These are phyloP conservation scores for Xiphophorus couchianus DNA, from an alignment of 2,113 vertebrate species.

Conservation along the genomic window DNA sequence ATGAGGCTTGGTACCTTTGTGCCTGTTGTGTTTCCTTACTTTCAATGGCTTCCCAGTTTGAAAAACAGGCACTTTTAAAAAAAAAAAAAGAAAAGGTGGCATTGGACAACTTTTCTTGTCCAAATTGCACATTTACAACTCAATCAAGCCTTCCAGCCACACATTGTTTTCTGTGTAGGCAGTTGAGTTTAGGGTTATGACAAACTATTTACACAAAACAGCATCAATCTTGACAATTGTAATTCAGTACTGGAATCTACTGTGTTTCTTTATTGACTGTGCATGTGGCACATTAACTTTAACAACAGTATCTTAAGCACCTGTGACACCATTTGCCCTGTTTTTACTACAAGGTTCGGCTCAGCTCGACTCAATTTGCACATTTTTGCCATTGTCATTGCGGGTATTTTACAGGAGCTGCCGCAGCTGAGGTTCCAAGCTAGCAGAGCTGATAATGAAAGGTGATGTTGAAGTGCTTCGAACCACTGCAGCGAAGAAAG, in stretches of 20 bases:
- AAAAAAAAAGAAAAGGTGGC: neutral
- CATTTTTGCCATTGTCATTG: neutral
- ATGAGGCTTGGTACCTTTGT: neutral
- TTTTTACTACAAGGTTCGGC: neutral
- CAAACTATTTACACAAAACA: neutral
- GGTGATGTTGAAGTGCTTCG: neutral
- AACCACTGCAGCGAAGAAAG: neutral
- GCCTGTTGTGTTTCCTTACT: neutral
- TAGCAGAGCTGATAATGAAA: constrained; percentile 4
- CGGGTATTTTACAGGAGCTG: neutral
- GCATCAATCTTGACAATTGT: neutral
- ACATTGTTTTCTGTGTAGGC: neutral
- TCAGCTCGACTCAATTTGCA: neutral
- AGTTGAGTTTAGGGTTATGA: too few species aligned
- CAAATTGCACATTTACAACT: neutral
- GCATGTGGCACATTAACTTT: neutral
- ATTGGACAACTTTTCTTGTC: neutral
- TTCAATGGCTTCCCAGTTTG: neutral
- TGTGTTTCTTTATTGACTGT: neutral
- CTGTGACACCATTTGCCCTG: neutral
- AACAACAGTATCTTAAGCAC: neutral
- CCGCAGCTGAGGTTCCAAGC: neutral
- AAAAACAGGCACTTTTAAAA: neutral
- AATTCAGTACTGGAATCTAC: neutral
- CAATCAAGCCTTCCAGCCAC: neutral